Percentiles rank a stretch among this genome's conserved stretches.
These are phyloP conservation scores for Nycticryphes semicollaris DNA, from an alignment of 2,113 vertebrate species.

Conservation along the genomic window DNA sequence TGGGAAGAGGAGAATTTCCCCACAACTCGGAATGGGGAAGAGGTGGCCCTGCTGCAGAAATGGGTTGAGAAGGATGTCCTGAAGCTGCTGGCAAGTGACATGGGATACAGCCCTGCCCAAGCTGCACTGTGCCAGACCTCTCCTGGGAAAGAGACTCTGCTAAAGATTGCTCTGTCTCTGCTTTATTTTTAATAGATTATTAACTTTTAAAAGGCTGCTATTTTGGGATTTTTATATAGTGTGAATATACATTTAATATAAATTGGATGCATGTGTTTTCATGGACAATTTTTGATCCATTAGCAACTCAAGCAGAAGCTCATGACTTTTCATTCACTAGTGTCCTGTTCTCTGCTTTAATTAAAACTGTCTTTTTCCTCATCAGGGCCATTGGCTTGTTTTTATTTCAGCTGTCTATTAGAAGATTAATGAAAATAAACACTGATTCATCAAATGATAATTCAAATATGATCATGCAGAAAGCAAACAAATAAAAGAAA, in stretches of 20 bases:
- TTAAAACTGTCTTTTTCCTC: not conserved
- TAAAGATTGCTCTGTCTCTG: not conserved
- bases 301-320: not conserved
- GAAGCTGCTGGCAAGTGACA: not conserved
- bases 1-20: not conserved
- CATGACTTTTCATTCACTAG: not conserved
- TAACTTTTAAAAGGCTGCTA: not conserved
- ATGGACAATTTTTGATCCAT: not conserved
- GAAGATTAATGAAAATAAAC: not conserved
- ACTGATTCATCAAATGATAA: not conserved
- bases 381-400: not conserved
- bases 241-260: not conserved
- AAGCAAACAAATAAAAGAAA: not conserved
- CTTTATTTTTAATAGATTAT: not conserved
- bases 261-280: not conserved
- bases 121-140: not conserved
- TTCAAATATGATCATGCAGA: not conserved
- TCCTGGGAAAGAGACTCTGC: not conserved
- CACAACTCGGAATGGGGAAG: not conserved
- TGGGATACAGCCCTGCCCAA: not conserved
- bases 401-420: not conserved
- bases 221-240: not conserved
- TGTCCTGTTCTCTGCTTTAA: not conserved
- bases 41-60: not conserved
- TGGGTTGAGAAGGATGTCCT: not conserved